A percentile compares a stretch with the other conserved stretches of the same genome.
Evolutionary conservation across 2,113 vertebrate species (phyloP).

Genomic region (Mirounga angustirostris): DNA sequence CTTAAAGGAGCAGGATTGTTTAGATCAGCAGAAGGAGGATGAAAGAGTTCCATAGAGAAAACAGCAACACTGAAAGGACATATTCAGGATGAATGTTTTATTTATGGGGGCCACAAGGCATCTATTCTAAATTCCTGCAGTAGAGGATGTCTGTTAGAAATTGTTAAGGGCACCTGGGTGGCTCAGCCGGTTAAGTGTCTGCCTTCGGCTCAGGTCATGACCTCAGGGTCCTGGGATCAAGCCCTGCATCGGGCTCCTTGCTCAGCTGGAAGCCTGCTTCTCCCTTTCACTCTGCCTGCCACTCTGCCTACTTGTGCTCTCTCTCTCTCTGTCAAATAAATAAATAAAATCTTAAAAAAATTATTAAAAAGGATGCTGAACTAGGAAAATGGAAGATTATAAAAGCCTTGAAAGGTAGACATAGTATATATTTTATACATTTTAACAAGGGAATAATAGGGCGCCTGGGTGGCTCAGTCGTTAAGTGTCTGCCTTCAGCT

Average conservation of each 20-base stretch:
- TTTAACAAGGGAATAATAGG: background rate
- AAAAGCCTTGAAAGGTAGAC: background rate
- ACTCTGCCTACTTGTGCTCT: too few species aligned
- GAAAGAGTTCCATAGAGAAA: background rate
- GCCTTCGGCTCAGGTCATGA: background rate
- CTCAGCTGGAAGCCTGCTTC: background rate
- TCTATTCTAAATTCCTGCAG: background rate
- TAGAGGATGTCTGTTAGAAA: background rate
- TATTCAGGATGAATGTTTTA: background rate
- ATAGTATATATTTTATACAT: background rate
- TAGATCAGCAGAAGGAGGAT: background rate
- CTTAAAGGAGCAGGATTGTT: background rate
- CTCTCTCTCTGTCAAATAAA: too few species aligned
- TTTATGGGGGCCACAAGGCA: background rate
- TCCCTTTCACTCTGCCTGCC: too few species aligned
- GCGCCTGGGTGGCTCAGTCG: too few species aligned
- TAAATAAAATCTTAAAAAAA: background rate
- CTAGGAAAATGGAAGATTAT: background rate
- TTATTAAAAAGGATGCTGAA: background rate
- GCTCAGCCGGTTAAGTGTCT: background rate
- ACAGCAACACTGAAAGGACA: background rate
- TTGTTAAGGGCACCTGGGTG: background rate
- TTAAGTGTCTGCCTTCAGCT: too few species aligned
- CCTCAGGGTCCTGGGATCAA: background rate
- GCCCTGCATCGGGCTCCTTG: background rate